A percentile compares a stretch with the other conserved stretches of the same genome.
Conservation (phyloP, 92 coral and sea anemone genomes). For the Plumapathes pennacea region DNA sequence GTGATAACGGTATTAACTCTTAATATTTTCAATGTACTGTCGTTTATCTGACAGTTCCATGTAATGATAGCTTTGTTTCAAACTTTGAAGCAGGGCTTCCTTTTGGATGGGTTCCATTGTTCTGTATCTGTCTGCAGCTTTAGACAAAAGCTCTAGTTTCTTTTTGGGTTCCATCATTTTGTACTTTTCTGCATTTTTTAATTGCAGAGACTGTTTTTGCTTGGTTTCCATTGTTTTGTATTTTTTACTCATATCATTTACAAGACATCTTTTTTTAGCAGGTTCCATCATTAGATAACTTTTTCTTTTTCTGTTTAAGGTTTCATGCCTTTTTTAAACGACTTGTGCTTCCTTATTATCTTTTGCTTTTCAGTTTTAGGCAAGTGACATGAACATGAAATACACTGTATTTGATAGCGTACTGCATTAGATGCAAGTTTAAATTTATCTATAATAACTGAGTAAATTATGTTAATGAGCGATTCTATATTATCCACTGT, state of each 20-base stretch:
- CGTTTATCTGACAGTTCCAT: too few relatives aligned
- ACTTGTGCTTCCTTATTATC: constrained; percentile 40
- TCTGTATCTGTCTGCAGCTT: constrained; percentile 30
- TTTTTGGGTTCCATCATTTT: constrained; percentile 25
- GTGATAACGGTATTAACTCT: too few relatives aligned
- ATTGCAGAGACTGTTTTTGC: background rate
- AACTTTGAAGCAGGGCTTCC: too few relatives aligned
- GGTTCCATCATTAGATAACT: constrained; percentile 22
- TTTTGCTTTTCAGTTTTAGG: constrained; percentile 49
- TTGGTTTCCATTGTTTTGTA: background rate
- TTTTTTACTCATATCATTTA: background rate
- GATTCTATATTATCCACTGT: too few relatives aligned
- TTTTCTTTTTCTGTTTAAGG: constrained; percentile 29
- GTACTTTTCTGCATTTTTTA: constrained; percentile 12
- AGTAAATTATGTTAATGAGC: too few relatives aligned
- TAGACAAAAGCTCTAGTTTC: constrained; percentile 18
- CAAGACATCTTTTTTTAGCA: constrained; percentile 2
- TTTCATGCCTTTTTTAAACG: too few relatives aligned
- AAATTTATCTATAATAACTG: too few relatives aligned
- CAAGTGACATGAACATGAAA: constrained; percentile 42
- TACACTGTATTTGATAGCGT: too few relatives aligned
- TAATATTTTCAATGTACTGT: too few relatives aligned
- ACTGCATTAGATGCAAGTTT: too few relatives aligned
- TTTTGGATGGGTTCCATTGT: constrained; percentile 9
- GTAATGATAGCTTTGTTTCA: too few relatives aligned